phyloP scores from a whole-genome alignment of 2,113 vertebrate species.

The Hypomesus transpacificus region DNA sequence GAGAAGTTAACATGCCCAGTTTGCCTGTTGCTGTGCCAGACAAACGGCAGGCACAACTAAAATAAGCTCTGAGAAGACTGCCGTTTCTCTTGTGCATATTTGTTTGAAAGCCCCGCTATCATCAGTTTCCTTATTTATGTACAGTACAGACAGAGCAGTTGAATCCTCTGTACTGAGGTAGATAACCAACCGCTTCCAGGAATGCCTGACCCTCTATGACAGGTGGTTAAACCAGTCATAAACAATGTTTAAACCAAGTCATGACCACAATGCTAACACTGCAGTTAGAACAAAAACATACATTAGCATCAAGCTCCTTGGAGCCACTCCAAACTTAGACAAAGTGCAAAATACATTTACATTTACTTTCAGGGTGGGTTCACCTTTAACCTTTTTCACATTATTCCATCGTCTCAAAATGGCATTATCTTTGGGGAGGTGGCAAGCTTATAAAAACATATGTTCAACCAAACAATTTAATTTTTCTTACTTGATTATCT shows the following conservation, averaged over 20 bases:
- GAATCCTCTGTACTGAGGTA: constrained; percentile 94
- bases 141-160: constrained; percentile 87
- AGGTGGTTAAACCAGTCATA: constrained; percentile 81
- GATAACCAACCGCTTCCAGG: constrained; percentile 90
- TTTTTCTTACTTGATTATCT: constrained; percentile 26
- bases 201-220: constrained; percentile 85
- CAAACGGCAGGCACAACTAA: constrained; percentile 73
- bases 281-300: constrained; percentile 41
- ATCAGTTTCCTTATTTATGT: constrained; percentile 83
- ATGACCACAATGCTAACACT: constrained; percentile 54
- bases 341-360: constrained; percentile 60
- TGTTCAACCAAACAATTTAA: constrained; percentile 32
- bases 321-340: constrained; percentile 53
- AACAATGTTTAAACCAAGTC: constrained; percentile 75
- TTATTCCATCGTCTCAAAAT: constrained; percentile 32
- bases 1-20: constrained; percentile 71
- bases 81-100: constrained; percentile 84
- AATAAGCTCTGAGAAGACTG: constrained; percentile 80
- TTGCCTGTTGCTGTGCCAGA: constrained; percentile 73
- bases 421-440: constrained; percentile 19
- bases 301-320: constrained; percentile 47
- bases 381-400: constrained; percentile 31
- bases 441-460: constrained; percentile 21
- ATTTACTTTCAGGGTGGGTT: constrained; percentile 47
- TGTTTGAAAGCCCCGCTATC: constrained; percentile 79